Evolutionary conservation across 2,888 invertebrate genomes (phyloP), one percentile per base, ranked within the genome.

Genomic region (Eupithecia subfuscata): DNA sequence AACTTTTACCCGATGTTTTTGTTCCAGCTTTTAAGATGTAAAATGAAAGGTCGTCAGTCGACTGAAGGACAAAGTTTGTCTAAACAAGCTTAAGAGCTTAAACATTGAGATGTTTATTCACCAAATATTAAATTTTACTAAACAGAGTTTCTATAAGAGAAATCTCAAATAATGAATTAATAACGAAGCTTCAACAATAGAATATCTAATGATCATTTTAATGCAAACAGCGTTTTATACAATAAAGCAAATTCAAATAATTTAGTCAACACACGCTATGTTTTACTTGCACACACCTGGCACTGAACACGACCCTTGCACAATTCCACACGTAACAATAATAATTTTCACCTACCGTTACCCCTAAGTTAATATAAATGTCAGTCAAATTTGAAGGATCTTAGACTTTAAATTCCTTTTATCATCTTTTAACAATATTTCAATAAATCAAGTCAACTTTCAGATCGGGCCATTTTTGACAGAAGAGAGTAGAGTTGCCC

Each of bases 1-100:
- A 78, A 75, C 75, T 80, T 79, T 76, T 74, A 79, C 69, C 73
- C 72, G 34, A 79, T 74, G 70, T 85, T 85, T 85, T 76, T 85
- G 83, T 85, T 84, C 80, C 85, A 85, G 85, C 82, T 77, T 78
- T 76, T 78, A 78, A 70, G 76, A 73, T 71, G 73, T 72, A 78
- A 73, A 72, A 79, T 67, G 68, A 78, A 77, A 76, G 75, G 80
- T 81, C 74, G 79, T 72, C 80, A 77, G 77, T 77, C 69, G 68
- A 76, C 73, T 71, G 69, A 76, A 75, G 71, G 71, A 69, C 68
- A 60, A 70, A 72, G 75, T 76, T 75, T 68, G 73, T 73, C 69
- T 71, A 71, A 77, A 74, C 48, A 70, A 75, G 65, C 75, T 73
- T 70, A 71, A 14, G 14, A 60, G 60, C 60, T 60, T 60, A 60